Percentiles rank a stretch among this genome's conserved stretches.
phyloP scores from a whole-genome alignment of 1,140 invertebrate species.

The Steinernema feltiae region DNA sequence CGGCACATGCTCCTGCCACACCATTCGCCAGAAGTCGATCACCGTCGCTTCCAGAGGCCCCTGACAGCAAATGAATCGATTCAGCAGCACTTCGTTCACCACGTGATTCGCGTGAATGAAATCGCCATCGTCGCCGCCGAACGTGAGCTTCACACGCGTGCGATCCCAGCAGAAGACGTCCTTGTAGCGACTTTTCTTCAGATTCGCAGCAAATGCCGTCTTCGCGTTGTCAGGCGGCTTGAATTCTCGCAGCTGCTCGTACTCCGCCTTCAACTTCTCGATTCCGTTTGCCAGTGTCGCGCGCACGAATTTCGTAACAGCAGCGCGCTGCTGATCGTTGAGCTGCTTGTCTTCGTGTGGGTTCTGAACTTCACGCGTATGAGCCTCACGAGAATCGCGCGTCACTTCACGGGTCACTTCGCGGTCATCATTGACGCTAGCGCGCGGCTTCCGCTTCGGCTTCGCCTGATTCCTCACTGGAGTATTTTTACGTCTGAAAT shows the following conservation, averaged over 20 bases:
- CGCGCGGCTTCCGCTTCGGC: not conserved
- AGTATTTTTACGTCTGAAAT: not conserved
- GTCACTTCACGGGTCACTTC: not conserved
- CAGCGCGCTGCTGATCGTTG: not conserved
- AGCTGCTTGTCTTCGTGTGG: not conserved
- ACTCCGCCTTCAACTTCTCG: not conserved
- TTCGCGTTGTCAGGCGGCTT: not conserved
- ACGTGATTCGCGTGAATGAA: conserved; percentile 23
- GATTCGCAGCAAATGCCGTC: not conserved
- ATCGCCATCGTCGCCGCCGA: not conserved
- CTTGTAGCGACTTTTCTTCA: conserved; percentile 17
- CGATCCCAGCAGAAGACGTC: conserved; percentile 21
- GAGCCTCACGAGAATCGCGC: too few species aligned
- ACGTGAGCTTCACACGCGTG: conserved; percentile 12
- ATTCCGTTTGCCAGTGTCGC: not conserved
- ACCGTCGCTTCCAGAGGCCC: conserved; percentile 2
- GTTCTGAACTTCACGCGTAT: too few species aligned
- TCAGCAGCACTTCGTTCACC: not conserved
- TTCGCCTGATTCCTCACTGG: not conserved
- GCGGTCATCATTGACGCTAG: not conserved
- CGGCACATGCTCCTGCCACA: conserved; percentile 2
- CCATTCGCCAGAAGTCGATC: conserved; percentile 7
- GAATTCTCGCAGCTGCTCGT: not conserved
- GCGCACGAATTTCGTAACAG: not conserved
- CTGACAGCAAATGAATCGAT: conserved; percentile 16